A percentile compares a stretch with the other conserved stretches of the same genome.
Evolutionary conservation across 1,140 invertebrate species (phyloP).

Genomic region (Macrobrachium rosenbergii): DNA sequence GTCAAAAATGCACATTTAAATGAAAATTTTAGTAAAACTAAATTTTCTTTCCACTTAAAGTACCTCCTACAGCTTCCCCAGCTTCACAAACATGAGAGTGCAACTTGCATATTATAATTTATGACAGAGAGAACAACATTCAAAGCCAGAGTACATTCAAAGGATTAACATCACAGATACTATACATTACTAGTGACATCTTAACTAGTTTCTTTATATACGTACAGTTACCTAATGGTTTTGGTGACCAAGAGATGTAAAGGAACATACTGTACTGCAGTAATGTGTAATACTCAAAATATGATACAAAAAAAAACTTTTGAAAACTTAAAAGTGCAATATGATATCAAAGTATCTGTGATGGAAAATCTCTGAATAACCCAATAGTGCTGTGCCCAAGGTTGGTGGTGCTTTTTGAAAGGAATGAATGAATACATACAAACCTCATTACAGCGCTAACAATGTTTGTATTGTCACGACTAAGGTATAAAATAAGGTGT

Average conservation of each 20-base stretch:
- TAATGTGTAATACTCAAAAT: no score
- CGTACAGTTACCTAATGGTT: no score
- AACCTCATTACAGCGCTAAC: constrained; percentile 7
- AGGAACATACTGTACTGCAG: no score
- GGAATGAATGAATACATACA: constrained; percentile 23
- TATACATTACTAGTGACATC: no score
- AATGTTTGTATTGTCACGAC: background rate
- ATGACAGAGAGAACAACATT: constrained; percentile 27
- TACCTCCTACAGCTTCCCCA: constrained; percentile 29
- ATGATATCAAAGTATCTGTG: constrained; percentile 1
- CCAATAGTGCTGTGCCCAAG: constrained; percentile 38
- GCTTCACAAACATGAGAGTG: constrained; percentile 48
- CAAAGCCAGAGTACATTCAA: constrained; percentile 34
- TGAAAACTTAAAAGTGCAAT: no score
- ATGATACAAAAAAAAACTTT: no score
- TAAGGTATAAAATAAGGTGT: background rate
- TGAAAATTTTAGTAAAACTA: no score
- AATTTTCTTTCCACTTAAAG: no score
- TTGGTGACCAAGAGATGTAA: no score
- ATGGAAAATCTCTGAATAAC: constrained; percentile 10
- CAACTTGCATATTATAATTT: constrained; percentile 24
- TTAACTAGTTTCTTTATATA: no score
- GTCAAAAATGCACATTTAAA: no score
- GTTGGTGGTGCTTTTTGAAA: constrained; percentile 25
- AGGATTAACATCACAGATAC: background rate